Base-by-base conservation (phyloP, 2,797 vertebrate species). In the Alosa sapidissima region DNA sequence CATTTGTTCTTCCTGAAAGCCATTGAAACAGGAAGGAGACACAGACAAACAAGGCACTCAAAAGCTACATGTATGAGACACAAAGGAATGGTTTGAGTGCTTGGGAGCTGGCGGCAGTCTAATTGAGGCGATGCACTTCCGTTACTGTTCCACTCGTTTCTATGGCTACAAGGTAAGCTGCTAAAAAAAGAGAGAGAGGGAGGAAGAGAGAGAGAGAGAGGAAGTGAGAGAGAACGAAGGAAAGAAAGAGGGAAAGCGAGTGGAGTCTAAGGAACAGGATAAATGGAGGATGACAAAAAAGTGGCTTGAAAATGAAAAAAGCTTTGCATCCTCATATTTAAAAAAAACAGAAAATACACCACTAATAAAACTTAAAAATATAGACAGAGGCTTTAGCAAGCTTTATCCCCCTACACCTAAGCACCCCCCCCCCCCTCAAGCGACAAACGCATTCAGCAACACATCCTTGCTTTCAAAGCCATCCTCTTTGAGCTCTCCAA, bases 161-260 rank as follows among this genome's bases (percentile, higher is more conserved):
- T 78, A 78, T 78, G 72, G 72, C 72, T 78, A 78, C 72, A 78
- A 78, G 72, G 72, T 45, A 45, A 78, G 72, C 72, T 45, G 72
- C 72, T 21, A 47, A n/a, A n/a, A n/a, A n/a, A n/a, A n/a, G 72
- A 75, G 24, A 19, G 33, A 75, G 5, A 75, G 33, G 14, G 65
- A 36, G 65, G 2, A 8, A 72, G 11, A 36, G 9, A 72, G 28
- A 36, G 33, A 72, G 28, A 36, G 5, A 41, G 65, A 41, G 33
- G 36, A 33, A 78, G 19, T 5, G 33, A 68, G 13, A 36, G 3
- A 24, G 28, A 33, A 7, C 3, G 58, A 62, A 14, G 65, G 11
- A 36, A 10, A 28, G 62, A 65, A 24, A 33, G 62, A 65, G 62
- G 62, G 4, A 65, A 28, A 54, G 13, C 52, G 54, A 55, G 19